Evolutionary conservation across 2,888 invertebrate species (phyloP), one percentile per base, ranked within the genome.

Genomic region (Willowsia nigromaculata): DNA sequence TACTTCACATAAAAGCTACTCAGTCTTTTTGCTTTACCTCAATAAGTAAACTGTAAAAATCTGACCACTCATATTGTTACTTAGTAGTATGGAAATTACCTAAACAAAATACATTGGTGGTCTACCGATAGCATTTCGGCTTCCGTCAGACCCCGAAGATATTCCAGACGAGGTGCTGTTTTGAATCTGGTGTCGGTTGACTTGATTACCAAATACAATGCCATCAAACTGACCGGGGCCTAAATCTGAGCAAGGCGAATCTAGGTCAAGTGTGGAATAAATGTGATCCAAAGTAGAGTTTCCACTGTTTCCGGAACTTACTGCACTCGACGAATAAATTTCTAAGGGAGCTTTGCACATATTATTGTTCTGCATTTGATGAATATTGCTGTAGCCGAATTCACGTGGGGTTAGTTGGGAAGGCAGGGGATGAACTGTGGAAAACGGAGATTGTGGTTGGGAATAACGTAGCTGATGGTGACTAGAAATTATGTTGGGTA

Each of bases 251-350:
- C 88, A 88, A 1, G 90, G 90, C 7, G 92, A 91, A 53, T 91
- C 92, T 27, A 91, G 62, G 56, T 92, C 92, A 7, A 92, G 80
- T 11, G 92, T 92, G 0, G 92, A 92, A 74, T 92, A 92, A 43
- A 92, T 91, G 89, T 92, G 92, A 78, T 92, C 92, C 43, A 92
- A 88, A n/a, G n/a, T n/a, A n/a, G n/a, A n/a, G n/a, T n/a, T n/a
- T 71, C 92, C 92, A 68, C 91, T 92, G 74, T 90, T 90, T 11
- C 83, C 90, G 43, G 90, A 86, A 59, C 91, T 91, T 0, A 91
- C 90, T 3, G 92, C 91, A 90, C 92, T 92, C n/a, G 91, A 91
- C 13, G 92, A 92, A 33, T 91, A 91, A 86, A 90, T 90, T 13
- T 62, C 90, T 40, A 91, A n/a, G n/a, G n/a, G n/a, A n/a, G n/a